phyloP scores from a whole-genome alignment of 1,140 invertebrate genomes.

The Sitobion miscanthi region DNA sequence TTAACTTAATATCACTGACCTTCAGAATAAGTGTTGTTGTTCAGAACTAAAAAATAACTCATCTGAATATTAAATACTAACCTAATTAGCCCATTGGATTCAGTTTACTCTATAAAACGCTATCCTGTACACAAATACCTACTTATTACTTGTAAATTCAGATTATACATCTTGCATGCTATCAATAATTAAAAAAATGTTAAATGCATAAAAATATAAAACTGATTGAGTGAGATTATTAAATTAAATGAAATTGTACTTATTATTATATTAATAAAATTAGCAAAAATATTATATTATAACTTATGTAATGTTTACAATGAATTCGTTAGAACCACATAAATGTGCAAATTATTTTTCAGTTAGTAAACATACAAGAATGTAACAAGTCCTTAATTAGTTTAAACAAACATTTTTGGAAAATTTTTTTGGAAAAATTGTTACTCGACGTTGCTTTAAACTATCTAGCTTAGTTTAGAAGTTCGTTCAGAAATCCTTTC shows the following conservation, averaged over 20 bases:
- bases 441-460: too few relatives aligned
- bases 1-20: background rate
- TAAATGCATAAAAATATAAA: background rate
- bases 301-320: too few relatives aligned
- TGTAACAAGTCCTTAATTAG: too few relatives aligned
- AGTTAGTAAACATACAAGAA: too few relatives aligned
- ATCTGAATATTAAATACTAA: background rate
- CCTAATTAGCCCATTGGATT: slow-evolving; percentile 11
- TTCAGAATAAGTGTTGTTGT: slow-evolving; percentile 8
- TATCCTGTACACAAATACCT: background rate
- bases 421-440: too few relatives aligned
- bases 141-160: background rate
- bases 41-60: background rate
- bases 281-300: background rate
- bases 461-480: too few relatives aligned
- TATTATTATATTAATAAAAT: background rate
- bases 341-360: too few relatives aligned
- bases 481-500: too few relatives aligned
- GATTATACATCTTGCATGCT: background rate
- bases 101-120: background rate
- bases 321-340: too few relatives aligned
- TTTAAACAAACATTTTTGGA: too few relatives aligned
- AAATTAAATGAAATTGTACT: background rate
- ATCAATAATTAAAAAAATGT: background rate
- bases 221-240: background rate